Evolutionary conservation across 2,888 invertebrate genomes (phyloP).

Genomic region (Chaetoderma sp.): DNA sequence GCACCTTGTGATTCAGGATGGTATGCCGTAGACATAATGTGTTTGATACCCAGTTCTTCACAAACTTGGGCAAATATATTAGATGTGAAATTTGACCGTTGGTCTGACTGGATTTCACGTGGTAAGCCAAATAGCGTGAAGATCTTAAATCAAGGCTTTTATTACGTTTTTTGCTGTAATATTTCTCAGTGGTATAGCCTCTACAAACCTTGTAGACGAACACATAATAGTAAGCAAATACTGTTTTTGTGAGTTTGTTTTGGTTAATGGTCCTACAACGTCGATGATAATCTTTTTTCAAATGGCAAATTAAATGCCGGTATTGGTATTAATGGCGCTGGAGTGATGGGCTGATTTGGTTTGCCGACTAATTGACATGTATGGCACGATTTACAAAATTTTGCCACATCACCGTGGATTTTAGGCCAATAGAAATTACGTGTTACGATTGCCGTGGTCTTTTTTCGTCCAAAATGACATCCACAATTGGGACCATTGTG

Average conservation of each 20-base stretch:
- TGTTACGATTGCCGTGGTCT: too few relatives aligned
- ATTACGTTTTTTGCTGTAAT: not conserved
- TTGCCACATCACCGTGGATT: slow-evolving; percentile 9
- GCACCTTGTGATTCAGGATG: slow-evolving; percentile 17
- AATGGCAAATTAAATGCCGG: slow-evolving; percentile 19
- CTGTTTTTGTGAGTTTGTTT: slow-evolving; percentile 4
- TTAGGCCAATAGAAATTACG: slow-evolving; percentile 14
- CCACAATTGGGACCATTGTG: too few relatives aligned
- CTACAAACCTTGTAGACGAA: slow-evolving; percentile 13
- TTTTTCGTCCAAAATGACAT: too few relatives aligned
- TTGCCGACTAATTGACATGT: slow-evolving; percentile 16
- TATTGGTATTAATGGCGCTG: slow-evolving; percentile 13
- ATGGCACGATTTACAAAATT: slow-evolving; percentile 14
- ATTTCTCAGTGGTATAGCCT: slow-evolving; percentile 19
- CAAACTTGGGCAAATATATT: slow-evolving; percentile 11
- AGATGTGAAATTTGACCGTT: slow-evolving; percentile 15
- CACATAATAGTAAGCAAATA: slow-evolving; percentile 23
- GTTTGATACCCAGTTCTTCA: slow-evolving; percentile 13
- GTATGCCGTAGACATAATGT: slow-evolving; percentile 12
- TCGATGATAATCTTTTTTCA: not conserved
- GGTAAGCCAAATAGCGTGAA: slow-evolving; percentile 16
- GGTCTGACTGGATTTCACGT: slow-evolving; percentile 19
- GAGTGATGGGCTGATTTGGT: not conserved
- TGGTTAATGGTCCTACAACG: slow-evolving; percentile 18
- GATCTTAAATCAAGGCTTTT: slow-evolving; percentile 1